A percentile compares a stretch with the other conserved stretches of the same genome.
phyloP scores from a whole-genome alignment of 2,888 invertebrate genomes.

The Pollenia angustigena region DNA sequence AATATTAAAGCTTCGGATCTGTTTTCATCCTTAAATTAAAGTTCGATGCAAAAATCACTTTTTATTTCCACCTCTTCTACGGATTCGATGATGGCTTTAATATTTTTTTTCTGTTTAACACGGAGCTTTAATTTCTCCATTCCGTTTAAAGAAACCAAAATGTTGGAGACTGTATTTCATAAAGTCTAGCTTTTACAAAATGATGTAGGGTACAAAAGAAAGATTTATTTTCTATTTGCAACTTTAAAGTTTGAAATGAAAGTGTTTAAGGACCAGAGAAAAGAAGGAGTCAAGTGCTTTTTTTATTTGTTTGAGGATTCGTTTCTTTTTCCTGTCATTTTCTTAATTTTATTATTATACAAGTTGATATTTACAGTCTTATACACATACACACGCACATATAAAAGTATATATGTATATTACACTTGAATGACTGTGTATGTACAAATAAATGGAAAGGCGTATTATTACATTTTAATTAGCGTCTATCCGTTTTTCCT shows the following conservation, averaged over 20 bases:
- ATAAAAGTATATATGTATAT: not conserved
- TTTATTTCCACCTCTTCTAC: too few relatives aligned
- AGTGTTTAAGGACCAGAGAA: not conserved
- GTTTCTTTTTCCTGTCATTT: slow-evolving; percentile 58
- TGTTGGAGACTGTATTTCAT: too few relatives aligned
- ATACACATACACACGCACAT: not conserved
- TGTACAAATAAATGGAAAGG: slow-evolving; percentile 27
- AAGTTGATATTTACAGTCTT: slow-evolving; percentile 24
- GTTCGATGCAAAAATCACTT: too few relatives aligned
- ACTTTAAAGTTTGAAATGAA: not conserved
- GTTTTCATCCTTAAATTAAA: too few relatives aligned
- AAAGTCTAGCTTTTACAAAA: too few relatives aligned
- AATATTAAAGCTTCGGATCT: too few relatives aligned
- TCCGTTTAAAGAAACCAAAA: too few relatives aligned
- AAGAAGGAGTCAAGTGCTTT: not conserved
- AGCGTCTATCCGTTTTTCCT: slow-evolving; percentile 66
- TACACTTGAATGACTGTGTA: not conserved
- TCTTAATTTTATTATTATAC: slow-evolving; percentile 64
- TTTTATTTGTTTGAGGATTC: slow-evolving; percentile 3
- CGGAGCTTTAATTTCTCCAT: too few relatives aligned
- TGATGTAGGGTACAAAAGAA: too few relatives aligned
- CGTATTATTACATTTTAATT: slow-evolving; percentile 71
- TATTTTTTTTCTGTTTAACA: too few relatives aligned
- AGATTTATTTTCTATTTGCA: too few relatives aligned
- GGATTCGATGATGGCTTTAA: too few relatives aligned